A percentile compares a stretch with the other conserved stretches of the same genome.
These are phyloP conservation scores for Piezodorus guildinii DNA, from an alignment of 1,140 invertebrate genomes.

Conservation along the genomic window DNA sequence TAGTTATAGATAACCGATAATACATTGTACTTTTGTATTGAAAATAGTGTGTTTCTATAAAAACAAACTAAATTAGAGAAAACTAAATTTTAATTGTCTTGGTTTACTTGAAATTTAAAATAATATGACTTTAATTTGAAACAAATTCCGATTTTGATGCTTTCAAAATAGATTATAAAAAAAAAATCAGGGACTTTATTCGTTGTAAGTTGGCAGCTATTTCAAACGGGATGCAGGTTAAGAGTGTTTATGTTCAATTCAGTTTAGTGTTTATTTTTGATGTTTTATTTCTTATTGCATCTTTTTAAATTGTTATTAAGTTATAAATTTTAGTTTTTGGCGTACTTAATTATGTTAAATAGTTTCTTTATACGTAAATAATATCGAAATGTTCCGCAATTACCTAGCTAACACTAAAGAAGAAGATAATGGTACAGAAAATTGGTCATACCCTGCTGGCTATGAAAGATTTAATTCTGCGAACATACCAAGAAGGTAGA, in stretches of 20 bases:
- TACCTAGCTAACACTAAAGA: background rate
- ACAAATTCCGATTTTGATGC: too few species aligned
- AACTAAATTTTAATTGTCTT: too few species aligned
- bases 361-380: background rate
- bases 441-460: background rate
- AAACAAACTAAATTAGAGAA: too few species aligned
- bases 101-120: too few species aligned
- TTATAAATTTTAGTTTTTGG: background rate
- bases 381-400: background rate
- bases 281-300: background rate
- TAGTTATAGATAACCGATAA: too few species aligned
- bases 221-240: background rate
- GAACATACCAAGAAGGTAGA: conserved; percentile 6
- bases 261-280: background rate
- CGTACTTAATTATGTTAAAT: background rate
- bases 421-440: conserved; percentile 3
- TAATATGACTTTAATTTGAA: too few species aligned
- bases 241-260: background rate
- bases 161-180: too few species aligned
- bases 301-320: background rate
- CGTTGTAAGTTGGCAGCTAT: background rate
- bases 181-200: too few species aligned
- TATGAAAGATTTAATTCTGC: conserved; percentile 3
- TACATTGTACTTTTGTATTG: too few species aligned
- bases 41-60: too few species aligned